A percentile compares a stretch with the other conserved stretches of the same genome.
Evolutionary conservation across 2,888 invertebrate species (phyloP).

Genomic region (Tetranychus truncatus): DNA sequence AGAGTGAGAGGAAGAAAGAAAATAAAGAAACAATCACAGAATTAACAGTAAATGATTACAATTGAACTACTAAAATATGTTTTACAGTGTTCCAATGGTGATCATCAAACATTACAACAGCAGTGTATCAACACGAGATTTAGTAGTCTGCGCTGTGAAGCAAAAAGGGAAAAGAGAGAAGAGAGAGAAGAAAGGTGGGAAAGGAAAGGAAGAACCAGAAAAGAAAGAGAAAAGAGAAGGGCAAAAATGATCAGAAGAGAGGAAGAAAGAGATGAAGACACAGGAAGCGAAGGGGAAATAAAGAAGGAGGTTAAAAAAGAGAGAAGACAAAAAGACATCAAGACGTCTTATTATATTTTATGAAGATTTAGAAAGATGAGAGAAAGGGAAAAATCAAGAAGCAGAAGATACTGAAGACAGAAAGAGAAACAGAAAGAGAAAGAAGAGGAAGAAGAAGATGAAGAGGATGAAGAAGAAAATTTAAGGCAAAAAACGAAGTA

Average conservation of each 20-base stretch:
- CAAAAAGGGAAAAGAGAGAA: slow-evolving; percentile 2
- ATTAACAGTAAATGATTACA: too few species aligned
- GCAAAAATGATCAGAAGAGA: not conserved
- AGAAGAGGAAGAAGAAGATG: slow-evolving; percentile 6
- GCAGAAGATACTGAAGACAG: not conserved
- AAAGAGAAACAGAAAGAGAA: too few species aligned
- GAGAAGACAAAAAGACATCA: not conserved
- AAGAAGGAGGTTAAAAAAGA: not conserved
- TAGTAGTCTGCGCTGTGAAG: not conserved
- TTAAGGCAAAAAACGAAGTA: slow-evolving; percentile 7
- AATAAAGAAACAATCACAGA: too few species aligned
- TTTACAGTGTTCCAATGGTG: not conserved
- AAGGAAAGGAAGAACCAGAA: not conserved
- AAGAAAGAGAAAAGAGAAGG: not conserved
- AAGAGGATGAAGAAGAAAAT: slow-evolving; percentile 16
- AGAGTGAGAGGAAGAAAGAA: too few species aligned
- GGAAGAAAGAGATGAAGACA: slow-evolving; percentile 7
- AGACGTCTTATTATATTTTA: not conserved
- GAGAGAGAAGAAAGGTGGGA: slow-evolving; percentile 1
- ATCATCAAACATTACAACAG: not conserved
- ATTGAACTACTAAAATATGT: too few species aligned
- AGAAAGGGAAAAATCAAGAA: not conserved
- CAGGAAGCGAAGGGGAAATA: slow-evolving; percentile 2
- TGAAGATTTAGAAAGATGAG: not conserved
- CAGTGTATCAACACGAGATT: not conserved